Base-by-base conservation (phyloP, 2,888 invertebrate species). In the Scaeva pyrastri region DNA sequence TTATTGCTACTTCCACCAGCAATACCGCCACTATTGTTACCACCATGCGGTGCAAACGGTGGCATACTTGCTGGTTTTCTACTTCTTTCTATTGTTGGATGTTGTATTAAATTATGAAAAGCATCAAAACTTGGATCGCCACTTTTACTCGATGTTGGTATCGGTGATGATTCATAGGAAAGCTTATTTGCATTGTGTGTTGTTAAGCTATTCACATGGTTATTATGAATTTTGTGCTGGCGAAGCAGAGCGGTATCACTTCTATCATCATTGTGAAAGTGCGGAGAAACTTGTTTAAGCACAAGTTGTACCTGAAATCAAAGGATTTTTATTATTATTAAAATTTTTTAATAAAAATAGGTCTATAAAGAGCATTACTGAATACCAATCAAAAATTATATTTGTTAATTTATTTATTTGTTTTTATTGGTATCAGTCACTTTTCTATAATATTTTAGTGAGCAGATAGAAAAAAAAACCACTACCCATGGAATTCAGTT, bases 231-330 rank as follows among this genome's bases (percentile, higher is more conserved):
- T 68, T 87, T 86, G 26, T 88, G 81, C 80, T 88, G 77, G 78
- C 89, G 79, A 58, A 85, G 50, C 64, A 80, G 77, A 70, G 73
- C 73, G 43, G 64, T 68, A 75, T 88, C 82, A 75, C 64, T 85
- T 83, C 50, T 77, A 48, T 79, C 80, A 56, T 70, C 52, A 55
- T 64, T 84, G 14, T 71, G 84, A 68, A 70, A 64, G 48, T 80
- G 62, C 36, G 50, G 77, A 60, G 62, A 62, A 21, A 64, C 58
- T 56, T 70, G 64, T 73, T 79, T 82, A 52, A 90, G 89, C 48
- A 89, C 89, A 84, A 91, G 88, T 89, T 90, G 89, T 73, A 91
- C 90, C 91, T 91, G 66, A n/a, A 89, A 88, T 26, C 48, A 66
- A n/a, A 45, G 14, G 52, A 31, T 31, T 31, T n/a, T 2, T 31